Conservation (phyloP, 2,113 vertebrate genomes). For the Zingel zingel region DNA sequence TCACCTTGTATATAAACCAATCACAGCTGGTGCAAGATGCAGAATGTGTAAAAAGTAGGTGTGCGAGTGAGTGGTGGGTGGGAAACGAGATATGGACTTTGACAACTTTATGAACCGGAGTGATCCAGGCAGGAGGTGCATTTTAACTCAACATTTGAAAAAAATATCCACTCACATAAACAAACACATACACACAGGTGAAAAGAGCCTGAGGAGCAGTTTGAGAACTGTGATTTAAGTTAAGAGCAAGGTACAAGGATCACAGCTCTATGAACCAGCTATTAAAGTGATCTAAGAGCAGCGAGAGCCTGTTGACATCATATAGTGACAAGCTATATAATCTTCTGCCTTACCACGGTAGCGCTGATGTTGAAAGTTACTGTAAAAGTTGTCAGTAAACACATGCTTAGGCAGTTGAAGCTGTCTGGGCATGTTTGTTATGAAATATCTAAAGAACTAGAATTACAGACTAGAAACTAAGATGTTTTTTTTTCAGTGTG, state of each 20-base stretch:
- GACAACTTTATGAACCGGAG: constrained; percentile 23
- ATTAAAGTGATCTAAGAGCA: constrained; percentile 43
- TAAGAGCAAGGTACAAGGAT: constrained; percentile 17
- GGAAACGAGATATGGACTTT: neutral
- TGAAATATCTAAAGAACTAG: constrained; percentile 23
- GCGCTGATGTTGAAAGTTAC: neutral
- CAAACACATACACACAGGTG: constrained; percentile 6
- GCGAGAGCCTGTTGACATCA: constrained; percentile 36
- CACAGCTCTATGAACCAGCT: constrained; percentile 27
- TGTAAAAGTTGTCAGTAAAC: constrained; percentile 20
- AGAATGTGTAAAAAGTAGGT: constrained; percentile 60
- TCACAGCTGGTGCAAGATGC: constrained; percentile 43
- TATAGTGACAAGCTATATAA: constrained; percentile 22
- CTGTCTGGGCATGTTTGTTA: constrained; percentile 65
- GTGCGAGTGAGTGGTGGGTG: constrained; percentile 8
- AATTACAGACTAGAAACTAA: constrained; percentile 22
- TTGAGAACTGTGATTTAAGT: constrained; percentile 7
- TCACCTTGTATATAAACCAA: constrained; percentile 53
- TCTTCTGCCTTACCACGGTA: constrained; percentile 28
- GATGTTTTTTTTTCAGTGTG: constrained; percentile 25
- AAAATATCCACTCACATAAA: neutral
- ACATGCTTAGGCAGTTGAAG: constrained; percentile 23
- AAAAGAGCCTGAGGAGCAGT: constrained; percentile 5
- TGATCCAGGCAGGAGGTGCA: constrained; percentile 1
- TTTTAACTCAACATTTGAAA: neutral